These are phyloP conservation scores for Psammodynastes pulverulentus DNA, from an alignment of 2,113 vertebrate genomes.

Conservation along the genomic window DNA sequence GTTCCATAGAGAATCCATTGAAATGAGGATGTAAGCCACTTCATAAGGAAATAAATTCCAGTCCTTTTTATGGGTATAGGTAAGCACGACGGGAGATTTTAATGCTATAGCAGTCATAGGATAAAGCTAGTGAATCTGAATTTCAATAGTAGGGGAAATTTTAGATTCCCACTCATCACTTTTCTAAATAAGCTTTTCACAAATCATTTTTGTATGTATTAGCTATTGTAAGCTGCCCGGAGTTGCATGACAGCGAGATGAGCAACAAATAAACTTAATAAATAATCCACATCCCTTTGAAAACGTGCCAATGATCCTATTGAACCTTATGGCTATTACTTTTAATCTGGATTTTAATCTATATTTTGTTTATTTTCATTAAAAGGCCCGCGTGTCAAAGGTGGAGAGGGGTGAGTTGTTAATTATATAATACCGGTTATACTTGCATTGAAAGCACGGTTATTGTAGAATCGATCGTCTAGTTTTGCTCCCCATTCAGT, in stretches of 20 bases:
- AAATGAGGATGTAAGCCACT: not conserved
- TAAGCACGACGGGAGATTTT: not conserved
- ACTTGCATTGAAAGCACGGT: constrained; percentile 24
- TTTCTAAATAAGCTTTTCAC: not conserved
- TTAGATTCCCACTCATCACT: too few relatives aligned
- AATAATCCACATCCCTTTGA: not conserved
- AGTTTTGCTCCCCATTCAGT: constrained; percentile 24
- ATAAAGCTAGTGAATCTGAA: not conserved
- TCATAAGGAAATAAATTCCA: not conserved
- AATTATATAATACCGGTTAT: not conserved
- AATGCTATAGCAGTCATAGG: not conserved
- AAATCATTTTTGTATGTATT: not conserved
- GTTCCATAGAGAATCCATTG: not conserved
- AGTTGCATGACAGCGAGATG: not conserved
- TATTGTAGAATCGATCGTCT: constrained; percentile 23
- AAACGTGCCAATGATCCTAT: not conserved
- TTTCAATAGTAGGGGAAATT: not conserved
- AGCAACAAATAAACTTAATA: not conserved
- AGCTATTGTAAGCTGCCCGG: not conserved
- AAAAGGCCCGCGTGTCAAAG: not conserved
- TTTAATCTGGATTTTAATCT: not conserved
- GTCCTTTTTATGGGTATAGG: too few relatives aligned
- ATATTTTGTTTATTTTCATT: not conserved
- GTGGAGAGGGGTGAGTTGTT: not conserved
- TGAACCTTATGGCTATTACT: not conserved